These are phyloP conservation scores for Adelphocoris suturalis DNA, from an alignment of 2,888 invertebrate species.

Conservation along the genomic window DNA sequence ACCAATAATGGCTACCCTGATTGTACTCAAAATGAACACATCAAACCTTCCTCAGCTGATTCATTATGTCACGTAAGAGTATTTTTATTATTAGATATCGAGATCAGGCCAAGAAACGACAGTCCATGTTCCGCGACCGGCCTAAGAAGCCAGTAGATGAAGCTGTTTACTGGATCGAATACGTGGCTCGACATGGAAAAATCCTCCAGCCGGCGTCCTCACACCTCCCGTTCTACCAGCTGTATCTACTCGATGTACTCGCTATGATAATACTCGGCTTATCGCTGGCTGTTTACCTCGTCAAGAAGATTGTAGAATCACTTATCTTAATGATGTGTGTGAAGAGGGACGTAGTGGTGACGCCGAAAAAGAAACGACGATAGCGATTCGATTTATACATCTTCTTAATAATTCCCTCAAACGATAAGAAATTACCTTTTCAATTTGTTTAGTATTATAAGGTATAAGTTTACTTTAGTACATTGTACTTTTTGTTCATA, in stretches of 20 bases:
- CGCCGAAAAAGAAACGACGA: background rate
- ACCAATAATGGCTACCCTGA: too few species aligned
- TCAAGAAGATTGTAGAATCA: background rate
- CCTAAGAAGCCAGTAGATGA: constrained; percentile 67
- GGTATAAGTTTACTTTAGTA: too few species aligned
- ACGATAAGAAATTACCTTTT: too few species aligned
- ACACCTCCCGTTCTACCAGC: constrained; percentile 59
- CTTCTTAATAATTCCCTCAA: too few species aligned
- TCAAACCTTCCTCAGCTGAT: too few species aligned
- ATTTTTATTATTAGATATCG: constrained; percentile 61
- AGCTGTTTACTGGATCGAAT: constrained; percentile 75
- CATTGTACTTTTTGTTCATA: too few species aligned
- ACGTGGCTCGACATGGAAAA: constrained; percentile 73
- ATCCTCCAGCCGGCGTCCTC: constrained; percentile 70
- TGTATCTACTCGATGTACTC: constrained; percentile 63
- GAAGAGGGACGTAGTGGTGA: background rate
- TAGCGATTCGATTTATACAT: too few species aligned
- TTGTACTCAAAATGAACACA: too few species aligned
- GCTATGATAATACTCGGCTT: background rate
- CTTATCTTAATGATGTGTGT: background rate
- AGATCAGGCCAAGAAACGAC: constrained; percentile 67
- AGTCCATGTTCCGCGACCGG: constrained; percentile 72
- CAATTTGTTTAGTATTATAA: too few species aligned
- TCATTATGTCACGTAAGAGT: too few species aligned
- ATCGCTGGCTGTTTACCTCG: background rate